These are phyloP conservation scores for Thrips palmi DNA, from an alignment of 1,140 invertebrate species.

Conservation along the genomic window DNA sequence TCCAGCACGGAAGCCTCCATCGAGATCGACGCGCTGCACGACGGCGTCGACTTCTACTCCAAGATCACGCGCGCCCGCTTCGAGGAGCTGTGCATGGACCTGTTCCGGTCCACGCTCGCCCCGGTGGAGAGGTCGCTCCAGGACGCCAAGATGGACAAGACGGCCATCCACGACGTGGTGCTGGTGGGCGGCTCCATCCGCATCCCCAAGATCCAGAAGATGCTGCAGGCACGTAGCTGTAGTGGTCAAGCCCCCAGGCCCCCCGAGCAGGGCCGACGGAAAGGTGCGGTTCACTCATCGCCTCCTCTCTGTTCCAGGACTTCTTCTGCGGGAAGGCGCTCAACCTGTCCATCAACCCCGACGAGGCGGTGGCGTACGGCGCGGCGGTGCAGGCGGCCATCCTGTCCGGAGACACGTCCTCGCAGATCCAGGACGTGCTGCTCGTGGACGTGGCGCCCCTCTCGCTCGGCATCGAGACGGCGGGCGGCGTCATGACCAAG, in stretches of 20 bases:
- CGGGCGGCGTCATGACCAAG: constrained; percentile 34
- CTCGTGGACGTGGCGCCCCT: constrained; percentile 33
- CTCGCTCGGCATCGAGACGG: constrained; percentile 35
- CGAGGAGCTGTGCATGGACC: constrained; percentile 37
- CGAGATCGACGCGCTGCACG: constrained; percentile 38
- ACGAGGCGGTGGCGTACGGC: constrained; percentile 45
- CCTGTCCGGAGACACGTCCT: constrained; percentile 29
- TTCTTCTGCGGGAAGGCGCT: constrained; percentile 41
- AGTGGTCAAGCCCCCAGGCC: too few relatives aligned
- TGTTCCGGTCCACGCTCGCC: constrained; percentile 21
- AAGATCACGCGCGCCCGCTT: constrained; percentile 37
- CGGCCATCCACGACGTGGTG: constrained; percentile 31
- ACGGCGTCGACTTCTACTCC: constrained; percentile 41
- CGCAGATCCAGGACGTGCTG: constrained; percentile 31
- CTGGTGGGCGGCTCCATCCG: constrained; percentile 37
- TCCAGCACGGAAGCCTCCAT: constrained; percentile 34
- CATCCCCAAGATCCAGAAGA: constrained; percentile 38
- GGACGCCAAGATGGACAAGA: constrained; percentile 35
- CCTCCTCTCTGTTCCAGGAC: constrained; percentile 38
- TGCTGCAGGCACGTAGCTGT: constrained; percentile 11
- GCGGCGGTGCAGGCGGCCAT: constrained; percentile 45
- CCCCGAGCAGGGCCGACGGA: too few relatives aligned
- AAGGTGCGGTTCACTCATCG: constrained; percentile 23
- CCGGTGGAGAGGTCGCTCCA: constrained; percentile 27
- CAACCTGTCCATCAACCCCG: constrained; percentile 46